Conservation (phyloP, 2,113 vertebrate species). For the Edolisoma coerulescens region DNA sequence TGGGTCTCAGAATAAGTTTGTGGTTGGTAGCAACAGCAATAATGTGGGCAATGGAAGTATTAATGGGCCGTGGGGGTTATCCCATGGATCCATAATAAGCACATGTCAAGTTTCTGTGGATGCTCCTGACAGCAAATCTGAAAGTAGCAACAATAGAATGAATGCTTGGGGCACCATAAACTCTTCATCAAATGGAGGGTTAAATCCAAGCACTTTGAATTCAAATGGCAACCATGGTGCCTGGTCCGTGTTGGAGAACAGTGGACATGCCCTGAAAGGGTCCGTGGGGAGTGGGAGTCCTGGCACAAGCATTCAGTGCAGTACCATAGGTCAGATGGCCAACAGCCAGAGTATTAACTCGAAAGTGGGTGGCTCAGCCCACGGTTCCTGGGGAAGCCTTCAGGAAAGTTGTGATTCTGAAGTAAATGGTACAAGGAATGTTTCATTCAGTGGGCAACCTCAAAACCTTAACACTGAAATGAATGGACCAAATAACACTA, state of each 20-base stretch:
- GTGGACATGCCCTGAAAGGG: conserved; percentile 87
- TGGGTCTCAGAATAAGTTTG: conserved; percentile 80
- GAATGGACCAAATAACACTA: conserved; percentile 99
- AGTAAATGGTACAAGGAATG: conserved; percentile 93
- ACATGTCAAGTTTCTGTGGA: conserved; percentile 84
- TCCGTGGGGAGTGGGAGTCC: conserved; percentile 77
- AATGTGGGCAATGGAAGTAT: conserved; percentile 86
- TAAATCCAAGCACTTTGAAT: conserved; percentile 95
- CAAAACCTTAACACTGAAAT: conserved; percentile 95
- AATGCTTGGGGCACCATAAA: conserved; percentile 84
- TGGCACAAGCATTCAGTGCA: conserved; percentile 81
- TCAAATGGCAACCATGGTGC: conserved; percentile 94
- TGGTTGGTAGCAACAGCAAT: conserved; percentile 88
- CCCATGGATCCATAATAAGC: conserved; percentile 82
- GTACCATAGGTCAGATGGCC: conserved; percentile 81
- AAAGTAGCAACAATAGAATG: conserved; percentile 80
- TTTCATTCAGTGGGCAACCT: conserved; percentile 90
- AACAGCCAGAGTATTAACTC: conserved; percentile 86
- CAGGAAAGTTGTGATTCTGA: conserved; percentile 85
- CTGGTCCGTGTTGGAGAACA: conserved; percentile 88
- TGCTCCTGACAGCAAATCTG: conserved; percentile 79
- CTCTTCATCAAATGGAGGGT: conserved; percentile 88
- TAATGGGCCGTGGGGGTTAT: conserved; percentile 79
- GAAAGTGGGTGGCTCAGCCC: conserved; percentile 82
- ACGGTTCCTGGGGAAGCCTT: conserved; percentile 85